Percentiles rank a stretch among this genome's conserved stretches.
Conservation (phyloP, 2,888 invertebrate species). For the Nemurella pictetii region DNA sequence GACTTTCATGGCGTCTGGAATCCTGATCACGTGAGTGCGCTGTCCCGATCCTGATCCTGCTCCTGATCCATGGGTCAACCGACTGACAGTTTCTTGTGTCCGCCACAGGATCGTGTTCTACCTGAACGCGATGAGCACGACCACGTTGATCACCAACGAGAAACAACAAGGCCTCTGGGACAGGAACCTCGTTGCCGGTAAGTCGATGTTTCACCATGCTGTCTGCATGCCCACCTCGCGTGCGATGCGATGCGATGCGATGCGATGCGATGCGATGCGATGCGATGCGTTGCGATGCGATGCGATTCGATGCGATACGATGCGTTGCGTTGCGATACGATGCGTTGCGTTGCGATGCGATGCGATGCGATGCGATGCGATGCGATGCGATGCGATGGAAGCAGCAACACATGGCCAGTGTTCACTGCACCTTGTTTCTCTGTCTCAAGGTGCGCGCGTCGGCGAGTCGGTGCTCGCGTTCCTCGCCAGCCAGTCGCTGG, state of each 20-base stretch:
- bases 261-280: too few species aligned
- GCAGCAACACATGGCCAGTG: too few species aligned
- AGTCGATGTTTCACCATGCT: not conserved
- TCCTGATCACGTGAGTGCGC: not conserved
- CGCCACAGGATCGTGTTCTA: constrained; percentile 76
- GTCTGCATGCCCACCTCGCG: too few species aligned
- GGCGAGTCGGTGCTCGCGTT: not conserved
- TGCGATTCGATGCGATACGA: too few species aligned
- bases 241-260: too few species aligned
- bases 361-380: too few species aligned
- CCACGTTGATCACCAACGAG: constrained; percentile 78
- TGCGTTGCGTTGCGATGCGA: too few species aligned
- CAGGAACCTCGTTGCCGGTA: constrained; percentile 78
- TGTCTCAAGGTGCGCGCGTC: not conserved
- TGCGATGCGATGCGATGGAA: too few species aligned
- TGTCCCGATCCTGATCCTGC: not conserved
- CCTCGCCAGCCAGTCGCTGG: not conserved
- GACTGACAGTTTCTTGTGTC: not conserved
- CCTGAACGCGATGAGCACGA: constrained; percentile 80
- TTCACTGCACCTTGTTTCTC: too few species aligned
- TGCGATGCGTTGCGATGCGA: too few species aligned
- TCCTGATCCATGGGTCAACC: not conserved
- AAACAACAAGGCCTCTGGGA: constrained; percentile 85
- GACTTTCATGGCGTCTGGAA: not conserved
- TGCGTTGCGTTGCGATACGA: too few species aligned